Evolutionary conservation across 2,888 invertebrate genomes (phyloP).

Genomic region (Melikaiella ostensackeni): DNA sequence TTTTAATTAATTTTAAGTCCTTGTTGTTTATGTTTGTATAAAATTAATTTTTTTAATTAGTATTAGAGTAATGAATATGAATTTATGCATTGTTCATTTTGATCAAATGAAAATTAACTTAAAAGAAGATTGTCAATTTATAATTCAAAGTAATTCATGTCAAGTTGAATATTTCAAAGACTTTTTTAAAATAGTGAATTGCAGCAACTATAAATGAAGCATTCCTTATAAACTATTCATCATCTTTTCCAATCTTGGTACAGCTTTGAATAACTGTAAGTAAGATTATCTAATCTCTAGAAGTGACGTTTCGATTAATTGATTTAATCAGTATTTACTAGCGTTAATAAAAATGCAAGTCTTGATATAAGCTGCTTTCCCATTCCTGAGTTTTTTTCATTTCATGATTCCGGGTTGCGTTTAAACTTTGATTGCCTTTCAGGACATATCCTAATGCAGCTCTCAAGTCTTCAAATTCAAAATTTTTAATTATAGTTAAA

Average conservation of each 20-base stretch:
- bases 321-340: neutral
- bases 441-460: no score
- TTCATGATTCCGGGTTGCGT: no score
- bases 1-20: slow-evolving; percentile 22
- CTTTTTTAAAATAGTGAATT: neutral
- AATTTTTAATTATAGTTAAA: no score
- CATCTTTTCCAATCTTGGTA: neutral
- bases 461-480: no score
- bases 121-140: neutral
- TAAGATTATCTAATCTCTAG: neutral
- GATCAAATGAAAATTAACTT: neutral
- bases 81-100: neutral
- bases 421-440: no score
- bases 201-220: neutral
- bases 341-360: neutral
- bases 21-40: neutral
- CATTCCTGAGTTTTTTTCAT: no score
- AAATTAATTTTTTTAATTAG: neutral
- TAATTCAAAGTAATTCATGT: neutral
- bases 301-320: neutral
- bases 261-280: neutral
- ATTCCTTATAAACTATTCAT: no score
- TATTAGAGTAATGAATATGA: neutral
- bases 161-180: neutral
- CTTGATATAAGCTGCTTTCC: no score